Evolutionary conservation across 2,113 vertebrate genomes (phyloP).

Genomic region (Eurystomus gularis): DNA sequence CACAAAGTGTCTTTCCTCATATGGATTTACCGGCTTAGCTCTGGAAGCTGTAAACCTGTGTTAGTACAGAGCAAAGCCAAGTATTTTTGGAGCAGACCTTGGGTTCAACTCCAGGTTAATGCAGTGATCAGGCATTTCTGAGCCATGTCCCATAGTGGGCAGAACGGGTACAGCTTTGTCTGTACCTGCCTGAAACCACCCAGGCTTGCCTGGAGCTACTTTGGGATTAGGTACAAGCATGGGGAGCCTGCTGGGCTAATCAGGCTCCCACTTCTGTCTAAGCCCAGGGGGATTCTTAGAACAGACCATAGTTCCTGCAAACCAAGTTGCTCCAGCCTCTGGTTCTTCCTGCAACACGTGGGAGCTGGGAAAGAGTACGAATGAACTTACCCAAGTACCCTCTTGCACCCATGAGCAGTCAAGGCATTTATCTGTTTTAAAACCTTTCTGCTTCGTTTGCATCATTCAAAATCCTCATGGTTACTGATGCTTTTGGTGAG

Average conservation of each 20-base stretch:
- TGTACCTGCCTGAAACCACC: neutral
- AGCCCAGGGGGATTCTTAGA: neutral
- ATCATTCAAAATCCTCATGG: neutral
- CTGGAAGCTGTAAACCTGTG: neutral
- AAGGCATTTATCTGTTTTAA: neutral
- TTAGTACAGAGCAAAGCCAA: neutral
- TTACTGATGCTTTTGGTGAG: neutral
- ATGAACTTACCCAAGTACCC: neutral
- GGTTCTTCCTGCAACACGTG: neutral
- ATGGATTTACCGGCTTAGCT: neutral
- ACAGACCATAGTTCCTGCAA: neutral
- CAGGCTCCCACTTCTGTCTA: neutral
- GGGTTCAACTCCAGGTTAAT: neutral
- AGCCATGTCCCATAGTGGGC: neutral
- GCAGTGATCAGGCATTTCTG: neutral
- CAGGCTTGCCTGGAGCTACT: neutral
- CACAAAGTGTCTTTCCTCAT: accelerated
- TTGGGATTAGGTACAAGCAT: neutral
- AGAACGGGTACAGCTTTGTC: neutral
- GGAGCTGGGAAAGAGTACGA: neutral
- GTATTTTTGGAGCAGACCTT: neutral
- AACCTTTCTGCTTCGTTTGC: neutral
- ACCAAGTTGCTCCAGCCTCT: neutral
- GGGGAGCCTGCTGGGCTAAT: neutral
- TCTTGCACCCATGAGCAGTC: neutral